Evolutionary conservation across 2,113 vertebrate genomes (phyloP).

Genomic region (Pygoscelis antarcticus): DNA sequence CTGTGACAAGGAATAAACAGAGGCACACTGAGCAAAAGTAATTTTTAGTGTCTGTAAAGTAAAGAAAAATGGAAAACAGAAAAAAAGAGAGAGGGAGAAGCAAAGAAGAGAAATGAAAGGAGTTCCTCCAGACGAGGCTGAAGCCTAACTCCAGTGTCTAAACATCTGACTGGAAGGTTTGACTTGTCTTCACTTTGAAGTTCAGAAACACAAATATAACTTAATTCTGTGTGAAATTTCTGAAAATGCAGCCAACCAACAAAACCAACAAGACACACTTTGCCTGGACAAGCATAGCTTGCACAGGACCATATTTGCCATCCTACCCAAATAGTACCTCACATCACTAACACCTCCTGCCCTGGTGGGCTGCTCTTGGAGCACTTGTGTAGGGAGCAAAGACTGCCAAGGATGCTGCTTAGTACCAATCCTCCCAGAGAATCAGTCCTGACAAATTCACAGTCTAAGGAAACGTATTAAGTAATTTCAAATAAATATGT

Average conservation of each 20-base stretch:
- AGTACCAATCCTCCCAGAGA: neutral
- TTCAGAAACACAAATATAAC: neutral
- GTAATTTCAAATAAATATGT: slow-evolving; percentile 53
- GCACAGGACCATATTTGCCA: neutral
- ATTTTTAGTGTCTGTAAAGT: neutral
- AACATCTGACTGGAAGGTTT: neutral
- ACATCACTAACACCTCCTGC: neutral
- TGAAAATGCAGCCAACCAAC: neutral
- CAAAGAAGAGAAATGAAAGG: neutral
- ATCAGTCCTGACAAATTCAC: neutral
- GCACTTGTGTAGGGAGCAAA: neutral
- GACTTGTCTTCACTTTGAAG: neutral
- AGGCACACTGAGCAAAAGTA: neutral
- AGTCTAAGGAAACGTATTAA: slow-evolving; percentile 29
- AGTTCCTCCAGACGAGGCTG: neutral
- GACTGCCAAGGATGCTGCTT: neutral
- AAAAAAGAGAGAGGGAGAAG: neutral
- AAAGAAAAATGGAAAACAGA: neutral
- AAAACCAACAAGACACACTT: neutral
- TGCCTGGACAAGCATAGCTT: neutral
- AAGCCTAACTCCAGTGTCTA: neutral
- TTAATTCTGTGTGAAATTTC: slow-evolving; percentile 9
- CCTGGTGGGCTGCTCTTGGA: neutral
- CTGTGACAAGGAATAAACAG: neutral
- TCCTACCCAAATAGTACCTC: neutral